These are phyloP conservation scores for Chunga burmeisteri DNA, from an alignment of 2,113 vertebrate species.

Conservation along the genomic window DNA sequence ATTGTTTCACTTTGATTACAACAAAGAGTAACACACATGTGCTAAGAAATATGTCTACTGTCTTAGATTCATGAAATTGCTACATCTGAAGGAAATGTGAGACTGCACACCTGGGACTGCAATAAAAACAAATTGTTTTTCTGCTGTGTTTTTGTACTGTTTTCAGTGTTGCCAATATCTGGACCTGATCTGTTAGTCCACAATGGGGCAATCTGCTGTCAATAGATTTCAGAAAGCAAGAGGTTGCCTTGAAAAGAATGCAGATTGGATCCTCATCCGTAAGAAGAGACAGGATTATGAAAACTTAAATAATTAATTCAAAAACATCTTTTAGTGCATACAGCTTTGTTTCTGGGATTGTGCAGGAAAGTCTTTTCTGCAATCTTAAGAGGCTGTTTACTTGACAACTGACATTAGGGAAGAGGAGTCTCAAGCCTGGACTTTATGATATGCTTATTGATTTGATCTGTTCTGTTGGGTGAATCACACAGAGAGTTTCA, in stretches of 20 bases:
- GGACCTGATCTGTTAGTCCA: background rate
- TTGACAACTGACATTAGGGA: background rate
- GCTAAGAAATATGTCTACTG: background rate
- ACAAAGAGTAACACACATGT: background rate
- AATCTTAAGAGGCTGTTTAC: background rate
- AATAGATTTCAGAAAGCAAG: background rate
- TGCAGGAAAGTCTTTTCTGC: background rate
- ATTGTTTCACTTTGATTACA: background rate
- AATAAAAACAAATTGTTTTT: background rate
- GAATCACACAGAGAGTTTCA: background rate
- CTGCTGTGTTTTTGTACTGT: background rate
- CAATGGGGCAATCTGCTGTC: background rate
- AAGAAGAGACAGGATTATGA: background rate
- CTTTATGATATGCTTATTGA: background rate
- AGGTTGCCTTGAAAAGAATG: background rate
- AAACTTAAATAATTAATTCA: background rate
- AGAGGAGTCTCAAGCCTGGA: background rate
- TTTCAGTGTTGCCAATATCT: background rate
- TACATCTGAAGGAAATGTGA: background rate
- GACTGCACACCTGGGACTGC: background rate
- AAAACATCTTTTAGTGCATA: background rate
- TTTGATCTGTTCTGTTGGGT: background rate
- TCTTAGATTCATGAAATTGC: background rate
- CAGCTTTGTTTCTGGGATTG: background rate
- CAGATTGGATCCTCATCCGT: background rate